A percentile compares a stretch with the other conserved stretches of the same genome.
These are phyloP conservation scores for Tipula unca DNA, from an alignment of 2,888 invertebrate genomes.

Conservation along the genomic window DNA sequence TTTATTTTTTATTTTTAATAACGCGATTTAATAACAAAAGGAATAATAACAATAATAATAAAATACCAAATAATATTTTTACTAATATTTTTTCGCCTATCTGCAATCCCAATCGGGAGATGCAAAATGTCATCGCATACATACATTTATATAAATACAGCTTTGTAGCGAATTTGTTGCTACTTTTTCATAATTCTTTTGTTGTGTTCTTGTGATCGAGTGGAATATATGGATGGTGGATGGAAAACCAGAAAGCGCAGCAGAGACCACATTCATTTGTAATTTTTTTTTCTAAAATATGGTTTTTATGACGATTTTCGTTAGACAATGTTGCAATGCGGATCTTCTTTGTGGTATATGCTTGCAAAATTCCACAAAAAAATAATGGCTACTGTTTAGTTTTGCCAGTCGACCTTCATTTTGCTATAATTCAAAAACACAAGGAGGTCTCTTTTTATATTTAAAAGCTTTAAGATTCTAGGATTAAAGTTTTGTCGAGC, in stretches of 20 bases:
- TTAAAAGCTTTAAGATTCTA: no score
- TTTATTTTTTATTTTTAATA: neutral
- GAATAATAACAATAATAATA: slow-evolving; percentile 25
- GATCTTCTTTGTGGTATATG: no score
- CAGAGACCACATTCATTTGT: no score
- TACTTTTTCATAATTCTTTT: neutral
- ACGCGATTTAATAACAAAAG: neutral
- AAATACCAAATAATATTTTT: slow-evolving; percentile 21
- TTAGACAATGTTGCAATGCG: no score
- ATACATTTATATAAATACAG: neutral
- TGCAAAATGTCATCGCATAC: slow-evolving; percentile 21
- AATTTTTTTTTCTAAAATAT: no score
- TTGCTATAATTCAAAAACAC: no score
- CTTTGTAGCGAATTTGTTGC: neutral
- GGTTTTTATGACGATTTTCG: no score
- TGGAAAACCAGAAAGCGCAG: neutral
- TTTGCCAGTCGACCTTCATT: no score
- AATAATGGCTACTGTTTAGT: no score
- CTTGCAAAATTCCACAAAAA: no score
- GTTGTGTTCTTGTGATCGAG: neutral
- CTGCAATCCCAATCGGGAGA: slow-evolving; percentile 26
- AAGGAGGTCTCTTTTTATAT: no score
- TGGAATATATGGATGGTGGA: neutral
- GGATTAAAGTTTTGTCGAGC: no score
- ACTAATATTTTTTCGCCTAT: slow-evolving; percentile 28